Percentiles rank a stretch among this genome's conserved stretches.
These are phyloP conservation scores for Meghimatium bilineatum DNA, from an alignment of 2,888 invertebrate genomes.

Conservation along the genomic window DNA sequence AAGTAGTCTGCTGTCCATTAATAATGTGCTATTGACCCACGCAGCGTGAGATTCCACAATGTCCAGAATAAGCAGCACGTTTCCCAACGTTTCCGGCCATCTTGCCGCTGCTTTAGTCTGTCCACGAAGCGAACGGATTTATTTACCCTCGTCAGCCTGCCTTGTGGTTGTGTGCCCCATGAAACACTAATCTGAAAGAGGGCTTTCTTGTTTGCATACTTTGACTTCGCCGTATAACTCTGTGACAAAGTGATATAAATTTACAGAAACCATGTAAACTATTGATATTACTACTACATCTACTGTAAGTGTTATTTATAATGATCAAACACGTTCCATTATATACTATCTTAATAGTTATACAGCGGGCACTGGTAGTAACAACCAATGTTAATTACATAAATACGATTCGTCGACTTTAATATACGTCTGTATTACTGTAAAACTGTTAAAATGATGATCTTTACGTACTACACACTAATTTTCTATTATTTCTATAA, in stretches of 20 bases:
- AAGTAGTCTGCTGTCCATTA: background rate
- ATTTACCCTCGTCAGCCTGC: background rate
- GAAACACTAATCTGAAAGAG: background rate
- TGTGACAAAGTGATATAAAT: background rate
- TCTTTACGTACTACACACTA: no score
- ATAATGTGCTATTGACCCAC: background rate
- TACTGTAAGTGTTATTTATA: no score
- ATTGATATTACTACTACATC: no score
- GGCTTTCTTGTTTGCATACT: background rate
- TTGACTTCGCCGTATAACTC: background rate
- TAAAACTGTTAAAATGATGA: no score
- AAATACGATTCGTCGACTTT: no score
- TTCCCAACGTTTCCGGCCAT: background rate
- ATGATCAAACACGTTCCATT: no score
- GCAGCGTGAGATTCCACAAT: background rate
- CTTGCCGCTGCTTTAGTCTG: background rate
- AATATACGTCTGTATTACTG: no score
- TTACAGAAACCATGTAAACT: no score
- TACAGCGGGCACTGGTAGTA: no score
- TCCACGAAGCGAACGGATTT: background rate
- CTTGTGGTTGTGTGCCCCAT: background rate
- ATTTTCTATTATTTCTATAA: no score
- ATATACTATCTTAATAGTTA: no score
- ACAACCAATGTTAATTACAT: no score
- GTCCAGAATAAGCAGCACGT: background rate